phyloP scores from a whole-genome alignment of 2,888 invertebrate species.

The Eulithis prunata region DNA sequence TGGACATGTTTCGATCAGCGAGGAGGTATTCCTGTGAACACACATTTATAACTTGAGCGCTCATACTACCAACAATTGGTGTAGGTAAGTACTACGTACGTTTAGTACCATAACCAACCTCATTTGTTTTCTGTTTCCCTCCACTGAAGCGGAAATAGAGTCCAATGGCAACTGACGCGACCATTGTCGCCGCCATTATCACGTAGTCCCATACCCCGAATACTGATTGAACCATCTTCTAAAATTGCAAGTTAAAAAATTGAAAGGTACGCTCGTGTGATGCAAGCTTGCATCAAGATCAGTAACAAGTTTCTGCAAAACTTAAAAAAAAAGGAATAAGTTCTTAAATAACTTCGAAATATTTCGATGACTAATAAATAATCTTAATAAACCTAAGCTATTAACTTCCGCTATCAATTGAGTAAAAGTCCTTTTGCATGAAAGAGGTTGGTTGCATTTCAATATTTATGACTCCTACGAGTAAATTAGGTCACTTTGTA shows the following conservation, averaged over 20 bases:
- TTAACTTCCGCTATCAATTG: too few species aligned
- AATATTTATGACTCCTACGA: too few species aligned
- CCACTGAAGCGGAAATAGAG: slow-evolving; percentile 94
- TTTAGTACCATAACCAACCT: slow-evolving; percentile 77
- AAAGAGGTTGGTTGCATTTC: too few species aligned
- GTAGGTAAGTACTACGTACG: too few species aligned
- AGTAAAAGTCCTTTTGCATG: too few species aligned
- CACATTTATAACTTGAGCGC: background rate
- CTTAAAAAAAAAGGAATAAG: too few species aligned
- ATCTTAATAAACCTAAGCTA: too few species aligned
- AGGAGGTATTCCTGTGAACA: slow-evolving; percentile 90
- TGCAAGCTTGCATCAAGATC: too few species aligned
- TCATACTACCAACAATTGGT: background rate
- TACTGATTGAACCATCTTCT: slow-evolving; percentile 57
- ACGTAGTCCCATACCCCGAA: slow-evolving; percentile 90
- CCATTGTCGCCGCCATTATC: slow-evolving; percentile 88
- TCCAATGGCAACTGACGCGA: slow-evolving; percentile 90
- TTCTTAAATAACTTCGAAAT: too few species aligned
- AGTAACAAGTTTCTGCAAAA: too few species aligned
- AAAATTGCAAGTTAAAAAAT: slow-evolving; percentile 5
- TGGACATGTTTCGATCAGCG: slow-evolving; percentile 92
- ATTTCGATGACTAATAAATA: too few species aligned
- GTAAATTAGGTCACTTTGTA: slow-evolving; percentile 12
- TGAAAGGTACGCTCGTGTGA: too few species aligned
- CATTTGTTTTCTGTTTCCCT: slow-evolving; percentile 92